A percentile compares a stretch with the other conserved stretches of the same genome.
Evolutionary conservation across 2,797 vertebrate genomes (phyloP).

Genomic region (Tadarida brasiliensis): DNA sequence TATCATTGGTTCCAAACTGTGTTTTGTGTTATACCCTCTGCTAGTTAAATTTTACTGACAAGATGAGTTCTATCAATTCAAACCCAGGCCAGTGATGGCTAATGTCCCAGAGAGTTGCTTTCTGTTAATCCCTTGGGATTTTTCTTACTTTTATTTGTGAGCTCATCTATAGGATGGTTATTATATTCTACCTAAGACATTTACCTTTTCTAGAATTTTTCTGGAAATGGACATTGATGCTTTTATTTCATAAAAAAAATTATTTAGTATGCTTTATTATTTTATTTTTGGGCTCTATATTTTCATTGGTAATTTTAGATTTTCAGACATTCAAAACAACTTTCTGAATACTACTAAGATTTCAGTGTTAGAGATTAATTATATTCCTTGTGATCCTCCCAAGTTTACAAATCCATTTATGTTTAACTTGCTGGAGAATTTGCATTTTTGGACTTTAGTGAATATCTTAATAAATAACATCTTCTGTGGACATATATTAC

Average conservation of each 20-base stretch:
- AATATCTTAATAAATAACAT: background rate
- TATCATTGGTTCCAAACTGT: background rate
- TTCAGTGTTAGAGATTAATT: background rate
- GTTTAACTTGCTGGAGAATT: background rate
- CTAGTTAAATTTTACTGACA: background rate
- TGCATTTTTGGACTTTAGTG: background rate
- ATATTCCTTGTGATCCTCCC: background rate
- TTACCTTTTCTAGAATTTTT: constrained; percentile 23
- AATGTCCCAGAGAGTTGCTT: background rate
- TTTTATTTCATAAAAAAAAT: constrained; percentile 2
- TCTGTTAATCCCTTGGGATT: background rate
- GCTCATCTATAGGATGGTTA: background rate
- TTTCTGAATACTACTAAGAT: constrained; percentile 4
- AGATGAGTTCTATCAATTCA: background rate
- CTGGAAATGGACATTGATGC: background rate
- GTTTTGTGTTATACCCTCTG: background rate
- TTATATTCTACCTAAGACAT: background rate
- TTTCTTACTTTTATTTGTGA: background rate
- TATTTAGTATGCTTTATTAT: background rate
- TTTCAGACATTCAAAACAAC: background rate
- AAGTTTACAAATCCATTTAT: background rate
- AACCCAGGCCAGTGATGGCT: background rate
- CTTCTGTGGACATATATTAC: background rate
- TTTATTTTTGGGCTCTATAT: background rate
- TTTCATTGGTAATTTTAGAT: background rate